Base-by-base conservation (phyloP, 2,888 invertebrate species). In the Rambutsinella grinnellia region DNA sequence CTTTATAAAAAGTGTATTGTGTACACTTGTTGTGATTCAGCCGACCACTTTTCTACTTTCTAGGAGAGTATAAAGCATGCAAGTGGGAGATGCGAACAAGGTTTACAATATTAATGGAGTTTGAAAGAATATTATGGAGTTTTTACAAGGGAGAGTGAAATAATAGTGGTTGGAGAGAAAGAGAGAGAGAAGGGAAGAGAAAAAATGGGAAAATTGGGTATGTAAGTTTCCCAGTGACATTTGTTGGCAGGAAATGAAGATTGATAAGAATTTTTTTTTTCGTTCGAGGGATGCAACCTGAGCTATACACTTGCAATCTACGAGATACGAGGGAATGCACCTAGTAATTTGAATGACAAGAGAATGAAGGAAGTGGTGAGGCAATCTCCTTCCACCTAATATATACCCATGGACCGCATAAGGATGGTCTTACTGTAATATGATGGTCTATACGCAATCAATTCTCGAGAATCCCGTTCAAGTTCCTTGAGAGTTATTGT, bases 201-300 rank as follows among this genome's bases (percentile, higher is more conserved):
- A 23, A 28, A 44, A 44, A 23, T 8, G n/a, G 56, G 61, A 67
- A 75, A 67, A 75, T 75, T 67, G 67, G 61, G 75, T 54, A 74
- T 60, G 66, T 67, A 63, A 63, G 54, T 56, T 63, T 72, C 56
- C 27, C 36, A 51, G 75, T 75, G 78, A 78, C 74, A 75, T 66
- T 75, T 70, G 78, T 57, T 66, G 66, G 70, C 57, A 66, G 70
- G 67, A 75, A 78, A 78, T 78, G 78, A 78, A 75, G 75, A 78
- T 78, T 78, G 78, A 78, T 78, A 70, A 75, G 75, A 74, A 69
- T 58, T 63, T 60, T 61, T 44, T 17, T 60, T 24, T n/a, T 56
- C n/a, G n/a, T n/a, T n/a, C n/a, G n/a, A 13, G 36, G 36, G 36
- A 36, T 36, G 36, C 23, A 46, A 24, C 26, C 26, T 17, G 23